Evolutionary conservation across 2,113 vertebrate species (phyloP), one percentile per base, ranked within the genome.

Genomic region (Osmerus eperlanus): DNA sequence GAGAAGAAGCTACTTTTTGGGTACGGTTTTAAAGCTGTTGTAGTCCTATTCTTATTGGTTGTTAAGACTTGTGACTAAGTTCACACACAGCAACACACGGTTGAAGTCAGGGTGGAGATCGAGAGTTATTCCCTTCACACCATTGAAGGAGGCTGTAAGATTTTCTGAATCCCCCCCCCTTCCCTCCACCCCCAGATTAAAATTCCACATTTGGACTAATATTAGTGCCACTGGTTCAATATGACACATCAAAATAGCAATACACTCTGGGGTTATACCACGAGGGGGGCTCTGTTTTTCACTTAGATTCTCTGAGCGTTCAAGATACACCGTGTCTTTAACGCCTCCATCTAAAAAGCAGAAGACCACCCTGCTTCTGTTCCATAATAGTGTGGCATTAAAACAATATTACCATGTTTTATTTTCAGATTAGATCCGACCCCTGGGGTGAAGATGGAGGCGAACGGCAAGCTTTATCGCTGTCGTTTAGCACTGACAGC

Each of bases 1-100:
- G 93, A 90, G 93, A 94, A 64, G 80, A 82, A 21, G 96, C 95
- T 1, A 63, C 73, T 15, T 83, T 87, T 77, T 92, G 96, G 97
- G 97, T 99, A 94, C 0, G 95, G 78, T 68, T 81, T 32, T 36
- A 56, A 13, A n/a, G n/a, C 36, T 23, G 18, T 41, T 65, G 51
- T 28, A 19, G 8, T 14, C 12, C 36, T 51, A 32, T 36, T 36
- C 5, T 2, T 36, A 29, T 21, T 64, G 41, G 41, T 9, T 47
- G 41, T 9, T 47, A 12, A 47, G 41, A 47, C 9, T 11, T 47
- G 41, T 11, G 9, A 47, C 4, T 4, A 7, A 36, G 25, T 28
- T 28, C 25, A 28, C 32, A 36, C 32, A 36, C 32, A 36, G 41
- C 1, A 47, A 47, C 41, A 47, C 7, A 11, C 41, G 9, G 41